These are phyloP conservation scores for Epinephelus lanceolatus DNA, from an alignment of 2,113 vertebrate species.

Conservation along the genomic window DNA sequence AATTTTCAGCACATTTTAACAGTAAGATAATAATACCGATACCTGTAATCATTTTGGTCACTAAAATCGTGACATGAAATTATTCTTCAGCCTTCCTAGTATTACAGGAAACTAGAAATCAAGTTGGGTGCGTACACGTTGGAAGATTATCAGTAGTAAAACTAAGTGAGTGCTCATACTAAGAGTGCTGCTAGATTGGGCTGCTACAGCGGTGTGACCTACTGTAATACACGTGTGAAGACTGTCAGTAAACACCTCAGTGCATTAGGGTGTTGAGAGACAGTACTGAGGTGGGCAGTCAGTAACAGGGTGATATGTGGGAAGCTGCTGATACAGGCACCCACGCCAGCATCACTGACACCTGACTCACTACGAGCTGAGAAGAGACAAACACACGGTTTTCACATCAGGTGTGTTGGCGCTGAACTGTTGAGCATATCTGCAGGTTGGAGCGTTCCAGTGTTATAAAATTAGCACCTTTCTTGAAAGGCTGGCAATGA, in stretches of 20 bases:
- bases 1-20: too few species aligned
- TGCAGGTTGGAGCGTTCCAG: constrained; percentile 75
- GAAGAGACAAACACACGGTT: constrained; percentile 1
- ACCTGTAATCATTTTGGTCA: too few species aligned
- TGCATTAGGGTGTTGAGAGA: constrained; percentile 62
- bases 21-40: too few species aligned
- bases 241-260: constrained; percentile 77
- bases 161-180: constrained; percentile 31
- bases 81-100: too few species aligned
- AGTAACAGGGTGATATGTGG: constrained; percentile 53
- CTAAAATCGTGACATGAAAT: too few species aligned
- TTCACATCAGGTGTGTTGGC: constrained; percentile 43
- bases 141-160: constrained; percentile 45
- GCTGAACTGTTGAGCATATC: constrained; percentile 71
- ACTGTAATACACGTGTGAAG: constrained; percentile 70
- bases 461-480: constrained; percentile 86
- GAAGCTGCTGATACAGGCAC: constrained; percentile 17
- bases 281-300: constrained; percentile 44
- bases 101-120: too few species aligned
- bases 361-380: constrained; percentile 24
- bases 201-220: constrained; percentile 41
- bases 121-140: background rate
- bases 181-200: constrained; percentile 31
- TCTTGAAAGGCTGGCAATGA: constrained; percentile 73
- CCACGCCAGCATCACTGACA: constrained; percentile 22